A percentile compares a stretch with the other conserved stretches of the same genome.
Conservation (phyloP, 2,888 invertebrate genomes). For the Eristalis tenax region DNA sequence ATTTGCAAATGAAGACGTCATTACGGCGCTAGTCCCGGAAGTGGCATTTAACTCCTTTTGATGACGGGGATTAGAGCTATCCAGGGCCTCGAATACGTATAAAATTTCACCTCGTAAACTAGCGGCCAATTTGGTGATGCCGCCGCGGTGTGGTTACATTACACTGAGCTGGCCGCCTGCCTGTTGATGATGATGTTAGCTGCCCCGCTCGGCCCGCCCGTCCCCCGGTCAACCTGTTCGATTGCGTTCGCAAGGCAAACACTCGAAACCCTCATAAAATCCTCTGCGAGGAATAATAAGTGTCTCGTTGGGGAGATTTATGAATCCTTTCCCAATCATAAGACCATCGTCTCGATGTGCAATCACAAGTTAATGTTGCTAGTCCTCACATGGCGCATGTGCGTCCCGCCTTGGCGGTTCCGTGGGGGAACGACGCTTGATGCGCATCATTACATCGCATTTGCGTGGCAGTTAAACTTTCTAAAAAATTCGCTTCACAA, state of each 20-base stretch:
- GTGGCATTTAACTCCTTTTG: slow-evolving; percentile 10
- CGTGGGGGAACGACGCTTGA: slow-evolving; percentile 9
- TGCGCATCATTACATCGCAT: slow-evolving; percentile 62
- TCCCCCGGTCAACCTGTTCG: neutral
- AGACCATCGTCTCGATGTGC: slow-evolving; percentile 63
- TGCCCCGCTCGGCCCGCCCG: neutral
- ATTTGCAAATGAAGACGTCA: slow-evolving; percentile 55
- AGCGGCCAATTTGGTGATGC: slow-evolving; percentile 48
- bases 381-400: neutral
- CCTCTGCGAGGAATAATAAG: slow-evolving; percentile 57
- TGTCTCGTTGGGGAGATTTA: slow-evolving; percentile 71
- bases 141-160: neutral
- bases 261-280: slow-evolving; percentile 37
- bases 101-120: slow-evolving; percentile 68
- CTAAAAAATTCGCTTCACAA: slow-evolving; percentile 63
- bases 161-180: neutral
- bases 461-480: slow-evolving; percentile 69
- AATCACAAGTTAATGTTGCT: slow-evolving; percentile 62
- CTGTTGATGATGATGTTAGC: slow-evolving; percentile 65
- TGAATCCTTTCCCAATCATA: slow-evolving; percentile 71
- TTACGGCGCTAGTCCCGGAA: slow-evolving; percentile 52
- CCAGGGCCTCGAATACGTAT: neutral
- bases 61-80: neutral
- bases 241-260: slow-evolving; percentile 5
- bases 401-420: neutral